Evolutionary conservation across 2,888 invertebrate species (phyloP), one percentile per base, ranked within the genome.

Genomic region (Cryptus viduatorius): DNA sequence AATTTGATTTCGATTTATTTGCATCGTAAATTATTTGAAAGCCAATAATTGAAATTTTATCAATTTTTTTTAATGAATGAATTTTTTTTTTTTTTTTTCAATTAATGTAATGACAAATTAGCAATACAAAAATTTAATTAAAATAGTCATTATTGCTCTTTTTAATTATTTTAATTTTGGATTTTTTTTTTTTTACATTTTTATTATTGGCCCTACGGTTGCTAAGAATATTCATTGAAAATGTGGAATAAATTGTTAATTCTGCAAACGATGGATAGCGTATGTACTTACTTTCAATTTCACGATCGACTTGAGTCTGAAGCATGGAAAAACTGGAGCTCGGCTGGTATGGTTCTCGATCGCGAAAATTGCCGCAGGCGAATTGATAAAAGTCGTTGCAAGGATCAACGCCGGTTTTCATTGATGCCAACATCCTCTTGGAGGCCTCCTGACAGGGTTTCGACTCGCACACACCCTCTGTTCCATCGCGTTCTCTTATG

Each of bases 301-400:
- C 91, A 73, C 90, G 90, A 88, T 94, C 93, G 85, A 94, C 92
- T 79, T 91, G 92, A 53, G 90, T 89, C 88, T 94, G 94, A 19
- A 94, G 91, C 53, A 92, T 93, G 61, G 91, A 89, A 87, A 94
- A 93, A 87, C 94, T 94, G 64, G 94, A 90, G 86, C 91, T 91
- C 4, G 92, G 91, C 68, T 91, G 89, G 78, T 89, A 90, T 61
- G 92, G 90, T 65, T 90, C 88, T 71, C 89, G 90, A 87, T 92
- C 90, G 82, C 89, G 90, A 78, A 91, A 94, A 31, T 93, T 92
- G 24, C 94, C 94, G 87, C 94, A 94, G 82, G 94, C 93, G 86
- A 94, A 94, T 88, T 94, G 93, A 88, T 94, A 94, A 89, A 94
- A 94, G 89, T 94, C 94, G 80, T 92, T 92, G 90, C 94, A 94